Evolutionary conservation across 1,140 invertebrate genomes (phyloP), one percentile per base, ranked within the genome.

Genomic region (Lucilia sericata): DNA sequence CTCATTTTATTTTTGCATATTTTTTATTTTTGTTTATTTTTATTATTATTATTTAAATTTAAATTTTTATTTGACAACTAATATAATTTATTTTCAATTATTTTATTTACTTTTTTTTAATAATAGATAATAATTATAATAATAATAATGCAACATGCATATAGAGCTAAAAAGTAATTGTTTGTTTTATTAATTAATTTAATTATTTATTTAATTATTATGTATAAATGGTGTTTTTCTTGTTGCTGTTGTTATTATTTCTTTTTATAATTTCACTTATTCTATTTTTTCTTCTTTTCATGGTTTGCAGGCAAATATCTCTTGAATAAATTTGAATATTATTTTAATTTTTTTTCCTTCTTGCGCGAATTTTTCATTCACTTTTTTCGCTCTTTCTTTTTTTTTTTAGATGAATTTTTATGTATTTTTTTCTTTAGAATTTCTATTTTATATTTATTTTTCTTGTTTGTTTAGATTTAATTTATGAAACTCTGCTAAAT

Each of bases 221-320:
- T 70, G 60, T 70, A 70, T 70, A 70, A 21, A 70, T 70, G 60
- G 60, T 70, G 60, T 70, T 70, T 70, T 70, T 60, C 51, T 70
- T 70, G 60, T 70, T 70, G n/a, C 17, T 70, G n/a, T 70, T 70
- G 19, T 70, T 70, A 70, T 70, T 70, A 7, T 8, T 55, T 55
- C 5, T 49, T 49, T 49, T 49, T 2, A 14, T 55, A 55, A 42
- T 55, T 55, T 55, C 13, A 55, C 17, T 55, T 55, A 55, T 17
- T 17, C 51, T 55, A 55, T 55, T 55, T n/a, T n/a, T n/a, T 17
- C 12, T 55, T 14, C 51, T 55, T 17, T 55, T 55, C 13, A 55
- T 55, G 13, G 51, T 55, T 55, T 55, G 51, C 51, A 55, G 51
- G 51, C 51, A 55, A 55, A 55, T 55, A 55, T 55, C 51, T 55